Conservation (phyloP, 2,888 invertebrate genomes). For the Aporophyla lueneburgensis region DNA sequence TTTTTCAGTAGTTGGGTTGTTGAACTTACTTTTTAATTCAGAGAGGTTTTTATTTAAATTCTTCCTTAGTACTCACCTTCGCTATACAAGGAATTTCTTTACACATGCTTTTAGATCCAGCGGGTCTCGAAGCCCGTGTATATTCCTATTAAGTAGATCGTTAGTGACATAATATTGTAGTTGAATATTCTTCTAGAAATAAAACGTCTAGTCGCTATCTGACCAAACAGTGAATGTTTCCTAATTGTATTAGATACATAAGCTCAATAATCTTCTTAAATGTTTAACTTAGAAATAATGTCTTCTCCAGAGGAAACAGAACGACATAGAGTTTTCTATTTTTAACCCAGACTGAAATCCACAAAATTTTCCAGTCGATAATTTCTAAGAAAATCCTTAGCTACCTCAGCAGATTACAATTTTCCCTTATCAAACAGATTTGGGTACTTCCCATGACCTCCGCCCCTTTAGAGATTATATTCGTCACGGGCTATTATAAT, state of each 20-base stretch:
- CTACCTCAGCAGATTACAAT: neutral
- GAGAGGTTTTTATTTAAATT: neutral
- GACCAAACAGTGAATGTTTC: neutral
- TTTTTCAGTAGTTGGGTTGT: too few relatives aligned
- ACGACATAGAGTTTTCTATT: neutral
- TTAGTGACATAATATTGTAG: neutral
- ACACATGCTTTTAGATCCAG: neutral
- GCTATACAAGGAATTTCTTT: neutral
- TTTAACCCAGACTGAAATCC: neutral
- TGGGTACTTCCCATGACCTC: slow-evolving; percentile 2
- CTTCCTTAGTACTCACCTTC: neutral
- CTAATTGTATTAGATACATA: neutral
- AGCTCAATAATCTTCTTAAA: neutral
- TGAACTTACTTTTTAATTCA: neutral
- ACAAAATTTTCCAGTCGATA: neutral
- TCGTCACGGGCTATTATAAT: slow-evolving; percentile 33
- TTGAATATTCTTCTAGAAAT: neutral
- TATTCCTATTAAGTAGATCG: neutral
- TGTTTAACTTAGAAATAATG: neutral
- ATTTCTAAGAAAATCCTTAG: neutral
- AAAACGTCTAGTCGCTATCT: neutral
- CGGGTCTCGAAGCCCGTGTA: too few relatives aligned
- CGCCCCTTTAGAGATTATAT: slow-evolving; percentile 11
- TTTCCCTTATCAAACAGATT: slow-evolving; percentile 8
- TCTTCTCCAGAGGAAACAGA: neutral